These are phyloP conservation scores for Tinamus guttatus DNA, from an alignment of 2,113 vertebrate species.

Conservation along the genomic window DNA sequence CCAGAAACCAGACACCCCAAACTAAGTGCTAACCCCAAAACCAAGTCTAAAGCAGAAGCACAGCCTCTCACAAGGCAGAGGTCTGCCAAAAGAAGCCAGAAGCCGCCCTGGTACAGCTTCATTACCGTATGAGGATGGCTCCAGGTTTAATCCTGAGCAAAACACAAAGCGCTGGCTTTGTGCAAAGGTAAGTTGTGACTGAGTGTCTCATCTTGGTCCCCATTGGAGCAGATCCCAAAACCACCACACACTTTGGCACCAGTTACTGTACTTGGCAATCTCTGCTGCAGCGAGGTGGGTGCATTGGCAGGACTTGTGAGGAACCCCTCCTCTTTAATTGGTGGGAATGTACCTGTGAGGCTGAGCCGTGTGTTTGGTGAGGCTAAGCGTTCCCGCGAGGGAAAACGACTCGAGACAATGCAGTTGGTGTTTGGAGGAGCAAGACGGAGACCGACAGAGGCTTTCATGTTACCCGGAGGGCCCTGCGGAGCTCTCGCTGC, in stretches of 20 bases:
- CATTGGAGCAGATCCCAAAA: constrained; percentile 39
- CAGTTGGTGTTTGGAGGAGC: constrained; percentile 70
- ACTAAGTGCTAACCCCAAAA: constrained; percentile 17
- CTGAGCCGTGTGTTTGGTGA: constrained; percentile 67
- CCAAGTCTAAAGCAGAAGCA: constrained; percentile 9
- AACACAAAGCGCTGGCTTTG: constrained; percentile 54
- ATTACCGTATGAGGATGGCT: not conserved
- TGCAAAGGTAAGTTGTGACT: constrained; percentile 59
- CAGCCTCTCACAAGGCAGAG: not conserved
- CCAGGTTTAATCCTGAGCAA: constrained; percentile 34
- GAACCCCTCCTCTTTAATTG: constrained; percentile 76
- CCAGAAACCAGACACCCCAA: constrained; percentile 34
- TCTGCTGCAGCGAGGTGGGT: constrained; percentile 63
- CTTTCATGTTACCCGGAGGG: constrained; percentile 69
- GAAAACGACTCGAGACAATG: constrained; percentile 69
- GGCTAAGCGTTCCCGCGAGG: constrained; percentile 72
- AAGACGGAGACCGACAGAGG: constrained; percentile 67
- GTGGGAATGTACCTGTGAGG: constrained; percentile 70
- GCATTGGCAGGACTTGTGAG: constrained; percentile 75
- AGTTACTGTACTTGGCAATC: constrained; percentile 67
- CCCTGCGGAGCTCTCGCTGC: constrained; percentile 56
- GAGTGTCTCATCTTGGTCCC: constrained; percentile 67
- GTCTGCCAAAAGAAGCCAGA: constrained; percentile 26
- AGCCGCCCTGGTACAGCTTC: not conserved
- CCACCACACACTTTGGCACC: constrained; percentile 67